Base-by-base conservation (phyloP, 2,797 vertebrate genomes). In the Argya squamiceps region DNA sequence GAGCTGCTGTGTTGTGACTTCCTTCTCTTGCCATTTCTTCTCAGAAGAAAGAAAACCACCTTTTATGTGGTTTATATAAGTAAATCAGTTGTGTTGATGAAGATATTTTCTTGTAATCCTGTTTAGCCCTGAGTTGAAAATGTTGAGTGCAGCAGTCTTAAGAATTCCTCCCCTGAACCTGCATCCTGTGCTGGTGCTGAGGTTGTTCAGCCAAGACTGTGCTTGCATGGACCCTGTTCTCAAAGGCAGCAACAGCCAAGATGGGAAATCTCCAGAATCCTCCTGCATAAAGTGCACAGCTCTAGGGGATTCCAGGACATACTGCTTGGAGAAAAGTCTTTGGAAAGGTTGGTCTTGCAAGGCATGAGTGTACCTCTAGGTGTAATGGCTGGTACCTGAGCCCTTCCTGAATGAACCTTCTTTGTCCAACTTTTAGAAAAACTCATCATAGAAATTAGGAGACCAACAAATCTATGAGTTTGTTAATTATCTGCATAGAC, bases 141-240 rank as follows among this genome's bases (percentile, higher is more conserved):
- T 52, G 41, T 7, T 20, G 53, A n/a, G 37, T 37, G 29, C 24
- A 37, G 46, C 52, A 81, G 12, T 8, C 17, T 21, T 18, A 43
- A 36, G 59, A 71, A 47, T 47, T 62, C 34, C 2, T 76, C 21
- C 46, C 0, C 1, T 32, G 32, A 60, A 11, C 18, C 12, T 6
- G 18, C 11, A 30, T 29, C n/a, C 23, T 4, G 5, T 41, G 44
- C 23, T 12, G 12, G 10, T 58, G 47, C 49, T 21, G 29, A 47
- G 22, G 27, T 1, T 20, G 29, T 30, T n/a, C 20, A 6, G 37
- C 67, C 75, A 62, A 4, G n/a, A n/a, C 1, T 13, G 9, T 62
- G 39, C 63, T 20, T 26, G 6, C 29, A 14, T 0, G 2, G 9
- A 13, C 24, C 2, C 0, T 1, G 1, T 41, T 53, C 53, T 81